Evolutionary conservation across 2,113 vertebrate species (phyloP).

Genomic region (Erythrolamprus reginae): DNA sequence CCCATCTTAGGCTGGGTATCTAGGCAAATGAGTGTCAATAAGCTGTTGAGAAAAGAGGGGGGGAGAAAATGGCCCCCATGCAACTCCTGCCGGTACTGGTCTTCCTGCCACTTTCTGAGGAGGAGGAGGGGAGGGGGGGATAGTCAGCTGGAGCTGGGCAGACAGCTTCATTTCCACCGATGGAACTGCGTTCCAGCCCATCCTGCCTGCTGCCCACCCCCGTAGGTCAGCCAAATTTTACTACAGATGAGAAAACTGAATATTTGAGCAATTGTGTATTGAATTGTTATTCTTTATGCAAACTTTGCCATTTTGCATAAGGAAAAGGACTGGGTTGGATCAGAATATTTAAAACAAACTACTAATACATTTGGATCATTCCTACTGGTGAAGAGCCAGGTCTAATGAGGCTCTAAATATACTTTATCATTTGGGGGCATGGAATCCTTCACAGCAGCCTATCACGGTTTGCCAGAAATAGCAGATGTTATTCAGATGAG

Average conservation of each 20-base stretch:
- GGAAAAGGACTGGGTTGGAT: neutral
- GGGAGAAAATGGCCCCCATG: no score
- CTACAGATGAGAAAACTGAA: neutral
- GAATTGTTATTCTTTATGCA: neutral
- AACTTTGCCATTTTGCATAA: neutral
- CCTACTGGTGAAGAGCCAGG: neutral
- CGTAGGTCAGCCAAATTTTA: neutral
- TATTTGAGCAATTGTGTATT: neutral
- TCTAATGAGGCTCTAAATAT: conserved; percentile 20
- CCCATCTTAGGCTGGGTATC: no score
- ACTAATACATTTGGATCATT: neutral
- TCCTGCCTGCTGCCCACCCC: no score
- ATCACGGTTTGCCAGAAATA: conserved; percentile 4
- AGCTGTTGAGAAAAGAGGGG: no score
- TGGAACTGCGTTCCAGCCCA: no score
- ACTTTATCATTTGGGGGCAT: neutral
- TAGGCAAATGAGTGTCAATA: no score
- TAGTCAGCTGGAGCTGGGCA: no score
- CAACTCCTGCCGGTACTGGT: no score
- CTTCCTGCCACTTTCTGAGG: no score
- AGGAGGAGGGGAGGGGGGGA: no score
- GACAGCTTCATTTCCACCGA: no score
- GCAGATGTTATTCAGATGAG: conserved; percentile 7
- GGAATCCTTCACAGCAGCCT: neutral
- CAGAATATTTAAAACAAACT: neutral